These are phyloP conservation scores for Leptoclinus maculatus DNA, from an alignment of 2,797 vertebrate genomes.

Conservation along the genomic window DNA sequence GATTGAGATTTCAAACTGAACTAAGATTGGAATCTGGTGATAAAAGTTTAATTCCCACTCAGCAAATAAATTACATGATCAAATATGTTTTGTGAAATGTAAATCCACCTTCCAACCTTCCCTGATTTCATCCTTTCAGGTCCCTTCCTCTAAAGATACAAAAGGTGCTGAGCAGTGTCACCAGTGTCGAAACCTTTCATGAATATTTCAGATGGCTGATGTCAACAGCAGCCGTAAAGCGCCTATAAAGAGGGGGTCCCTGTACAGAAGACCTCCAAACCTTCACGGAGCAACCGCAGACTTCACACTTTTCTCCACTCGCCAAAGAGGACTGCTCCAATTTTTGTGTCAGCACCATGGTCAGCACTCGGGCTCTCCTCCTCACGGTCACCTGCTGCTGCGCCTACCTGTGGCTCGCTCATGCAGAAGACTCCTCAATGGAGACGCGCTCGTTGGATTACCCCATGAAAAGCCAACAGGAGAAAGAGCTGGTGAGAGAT, in stretches of 20 bases:
- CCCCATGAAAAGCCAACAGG: slow-evolving; percentile 80
- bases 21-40: neutral
- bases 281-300: neutral
- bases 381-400: slow-evolving; percentile 79
- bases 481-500: slow-evolving; percentile 86
- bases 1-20: neutral
- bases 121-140: slow-evolving; percentile 1
- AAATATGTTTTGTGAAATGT: slow-evolving; percentile 40
- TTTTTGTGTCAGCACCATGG: slow-evolving; percentile 80
- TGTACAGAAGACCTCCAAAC: neutral
- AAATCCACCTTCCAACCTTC: slow-evolving; percentile 40
- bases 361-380: slow-evolving; percentile 71
- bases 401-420: slow-evolving; percentile 71
- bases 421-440: slow-evolving; percentile 73
- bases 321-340: neutral
- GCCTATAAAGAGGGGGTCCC: slow-evolving; percentile 55
- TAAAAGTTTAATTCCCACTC: slow-evolving; percentile 1
- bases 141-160: slow-evolving; percentile 43
- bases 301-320: neutral
- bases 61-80: neutral
- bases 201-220: slow-evolving; percentile 80
- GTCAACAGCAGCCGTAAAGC: slow-evolving; percentile 52
- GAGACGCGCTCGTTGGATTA: slow-evolving; percentile 79
- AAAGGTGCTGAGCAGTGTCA: slow-evolving; percentile 55
- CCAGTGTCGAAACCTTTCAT: slow-evolving; percentile 42